Conservation (phyloP, 2,888 invertebrate species). For the Pandemis corylana region DNA sequence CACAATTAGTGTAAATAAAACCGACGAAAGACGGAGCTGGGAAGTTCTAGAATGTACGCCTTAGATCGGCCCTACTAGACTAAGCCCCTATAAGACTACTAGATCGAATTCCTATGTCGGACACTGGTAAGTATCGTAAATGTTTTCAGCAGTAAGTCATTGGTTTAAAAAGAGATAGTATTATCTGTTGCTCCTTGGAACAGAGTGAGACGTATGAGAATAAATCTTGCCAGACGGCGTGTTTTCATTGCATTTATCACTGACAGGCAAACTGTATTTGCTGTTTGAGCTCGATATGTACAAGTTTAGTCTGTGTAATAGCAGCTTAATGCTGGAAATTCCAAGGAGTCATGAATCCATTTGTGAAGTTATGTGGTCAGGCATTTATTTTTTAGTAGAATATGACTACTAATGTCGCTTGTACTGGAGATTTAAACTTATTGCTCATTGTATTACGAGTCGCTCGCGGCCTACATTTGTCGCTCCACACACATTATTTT, state of each 20-base stretch:
- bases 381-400: not conserved
- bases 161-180: too few species aligned
- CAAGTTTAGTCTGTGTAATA: too few species aligned
- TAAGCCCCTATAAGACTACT: too few species aligned
- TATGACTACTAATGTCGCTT: not conserved
- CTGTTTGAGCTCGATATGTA: not conserved
- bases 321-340: too few species aligned
- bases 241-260: not conserved
- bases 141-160: too few species aligned
- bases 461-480: conserved; percentile 17
- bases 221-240: not conserved
- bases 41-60: too few species aligned
- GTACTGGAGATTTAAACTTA: not conserved
- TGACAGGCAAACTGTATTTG: conserved; percentile 1
- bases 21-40: too few species aligned
- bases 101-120: too few species aligned
- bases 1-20: too few species aligned
- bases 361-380: not conserved
- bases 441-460: not conserved
- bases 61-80: too few species aligned
- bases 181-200: too few species aligned
- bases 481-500: conserved; percentile 28
- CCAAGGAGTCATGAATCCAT: not conserved
- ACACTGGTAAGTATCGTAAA: too few species aligned
- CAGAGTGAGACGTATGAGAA: not conserved